Evolutionary conservation across 1,140 invertebrate genomes (phyloP), one percentile per base, ranked within the genome.

Genomic region (Drosophila santomea): DNA sequence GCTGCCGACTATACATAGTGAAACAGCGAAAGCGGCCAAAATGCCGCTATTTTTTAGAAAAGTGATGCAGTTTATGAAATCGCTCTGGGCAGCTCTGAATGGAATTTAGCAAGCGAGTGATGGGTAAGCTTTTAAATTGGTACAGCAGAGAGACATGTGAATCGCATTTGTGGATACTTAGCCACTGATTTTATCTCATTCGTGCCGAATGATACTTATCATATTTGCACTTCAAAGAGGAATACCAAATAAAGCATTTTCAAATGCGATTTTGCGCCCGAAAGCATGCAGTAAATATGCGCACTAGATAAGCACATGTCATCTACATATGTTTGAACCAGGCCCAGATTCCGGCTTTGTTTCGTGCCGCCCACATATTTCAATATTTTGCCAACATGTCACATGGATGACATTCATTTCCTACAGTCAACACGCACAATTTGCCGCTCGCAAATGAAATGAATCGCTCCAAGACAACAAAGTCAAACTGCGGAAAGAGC

Each of bases 341-440:
- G 23, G 45, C 47, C 48, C 47, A 44, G 15, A 25, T 62, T 76
- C 61, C 75, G 48, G 20, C 35, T 51, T 59, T 59, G 54, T 56
- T 36, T 68, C 48, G 17, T 32, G 39, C 47, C n/a, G 51, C 35
- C 47, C 67, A 71, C 67, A 71, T 79, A 76, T 88, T 88, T 86
- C 83, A 79, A 88, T 86, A 86, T 86, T 86, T 88, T 83, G 72
- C 64, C 79, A 83, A 83, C 79, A 88, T 88, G 84, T 88, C 84
- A 77, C 84, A 83, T 10, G 79, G 84, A 79, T 81, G 84, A 83
- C 80, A 88, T 83, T 88, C 83, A 88, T 88, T 88, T 88, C 83
- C 79, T 83, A 66, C 73, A 82, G 83, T 88, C 83, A 88, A 83
- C 83, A 88, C 83, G 83, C 83, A 88, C 83, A 86, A 86, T 88